These are phyloP conservation scores for Buathra laborator DNA, from an alignment of 2,888 invertebrate genomes.

Conservation along the genomic window DNA sequence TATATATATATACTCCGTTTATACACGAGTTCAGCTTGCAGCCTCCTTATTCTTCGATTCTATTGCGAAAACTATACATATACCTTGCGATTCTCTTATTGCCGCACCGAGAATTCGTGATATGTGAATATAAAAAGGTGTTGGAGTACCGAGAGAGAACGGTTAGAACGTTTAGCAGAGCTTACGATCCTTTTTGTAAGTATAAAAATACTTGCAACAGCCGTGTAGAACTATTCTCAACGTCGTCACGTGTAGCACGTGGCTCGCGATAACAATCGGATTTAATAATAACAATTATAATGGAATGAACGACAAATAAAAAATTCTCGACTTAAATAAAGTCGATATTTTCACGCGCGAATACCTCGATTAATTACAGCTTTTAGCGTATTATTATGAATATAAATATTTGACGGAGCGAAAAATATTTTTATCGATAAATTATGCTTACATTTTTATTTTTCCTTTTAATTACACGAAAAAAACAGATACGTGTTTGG, in stretches of 20 bases:
- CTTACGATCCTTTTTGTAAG: background rate
- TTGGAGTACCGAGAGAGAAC: background rate
- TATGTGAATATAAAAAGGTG: slow-evolving; percentile 26
- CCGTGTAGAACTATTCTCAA: background rate
- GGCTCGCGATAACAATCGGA: background rate
- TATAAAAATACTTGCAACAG: too few relatives aligned
- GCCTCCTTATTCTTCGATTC: background rate
- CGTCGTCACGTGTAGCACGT: background rate
- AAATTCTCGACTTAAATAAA: background rate
- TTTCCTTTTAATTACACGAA: too few relatives aligned
- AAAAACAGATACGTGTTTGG: too few relatives aligned
- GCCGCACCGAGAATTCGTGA: slow-evolving; percentile 30
- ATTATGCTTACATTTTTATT: too few relatives aligned
- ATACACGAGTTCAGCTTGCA: slow-evolving; percentile 5
- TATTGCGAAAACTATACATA: background rate
- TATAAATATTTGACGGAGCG: background rate
- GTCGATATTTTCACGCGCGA: background rate
- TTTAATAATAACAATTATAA: background rate
- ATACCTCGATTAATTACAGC: background rate
- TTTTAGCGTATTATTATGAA: background rate
- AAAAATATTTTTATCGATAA: background rate
- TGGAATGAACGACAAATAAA: background rate
- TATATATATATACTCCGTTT: background rate
- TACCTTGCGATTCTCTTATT: background rate
- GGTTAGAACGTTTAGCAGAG: background rate